Conservation (phyloP, 2,797 vertebrate genomes). For the Protosalanx chinensis region DNA sequence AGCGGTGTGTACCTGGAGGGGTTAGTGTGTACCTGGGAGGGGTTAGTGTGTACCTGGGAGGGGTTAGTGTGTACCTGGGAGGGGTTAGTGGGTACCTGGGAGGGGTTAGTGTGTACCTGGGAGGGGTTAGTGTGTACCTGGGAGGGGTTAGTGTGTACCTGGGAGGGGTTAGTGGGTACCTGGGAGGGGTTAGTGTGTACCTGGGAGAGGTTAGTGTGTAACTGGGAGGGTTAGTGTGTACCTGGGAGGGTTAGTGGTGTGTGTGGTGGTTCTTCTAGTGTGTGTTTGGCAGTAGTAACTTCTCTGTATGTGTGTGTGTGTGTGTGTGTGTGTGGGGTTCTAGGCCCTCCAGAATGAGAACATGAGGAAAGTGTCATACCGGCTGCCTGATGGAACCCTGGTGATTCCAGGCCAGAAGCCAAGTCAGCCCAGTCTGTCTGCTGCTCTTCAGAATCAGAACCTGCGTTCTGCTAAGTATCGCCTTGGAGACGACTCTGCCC, state of each 20-base stretch:
- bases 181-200: neutral
- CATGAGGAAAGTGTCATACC: slow-evolving; percentile 66
- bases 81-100: too few relatives aligned
- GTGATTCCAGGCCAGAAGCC: slow-evolving; percentile 59
- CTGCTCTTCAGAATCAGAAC: slow-evolving; percentile 1
- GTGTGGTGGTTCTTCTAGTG: neutral
- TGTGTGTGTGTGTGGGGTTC: too few relatives aligned
- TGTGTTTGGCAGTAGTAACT: neutral
- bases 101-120: neutral
- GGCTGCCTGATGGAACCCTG: slow-evolving; percentile 67
- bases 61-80: too few relatives aligned
- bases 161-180: too few relatives aligned
- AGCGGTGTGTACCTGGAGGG: neutral
- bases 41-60: too few relatives aligned
- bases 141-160: neutral
- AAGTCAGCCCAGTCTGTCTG: neutral
- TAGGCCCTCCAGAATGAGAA: slow-evolving; percentile 64
- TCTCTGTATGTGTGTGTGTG: too few relatives aligned
- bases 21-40: neutral
- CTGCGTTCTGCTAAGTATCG: neutral
- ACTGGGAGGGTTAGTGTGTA: neutral
- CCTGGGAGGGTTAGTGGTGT: neutral
- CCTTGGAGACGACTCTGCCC: neutral
- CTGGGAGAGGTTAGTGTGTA: too few relatives aligned
- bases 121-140: too few relatives aligned